Evolutionary conservation across 2,113 vertebrate species (phyloP).

Genomic region (Leptodactylus fuscus): DNA sequence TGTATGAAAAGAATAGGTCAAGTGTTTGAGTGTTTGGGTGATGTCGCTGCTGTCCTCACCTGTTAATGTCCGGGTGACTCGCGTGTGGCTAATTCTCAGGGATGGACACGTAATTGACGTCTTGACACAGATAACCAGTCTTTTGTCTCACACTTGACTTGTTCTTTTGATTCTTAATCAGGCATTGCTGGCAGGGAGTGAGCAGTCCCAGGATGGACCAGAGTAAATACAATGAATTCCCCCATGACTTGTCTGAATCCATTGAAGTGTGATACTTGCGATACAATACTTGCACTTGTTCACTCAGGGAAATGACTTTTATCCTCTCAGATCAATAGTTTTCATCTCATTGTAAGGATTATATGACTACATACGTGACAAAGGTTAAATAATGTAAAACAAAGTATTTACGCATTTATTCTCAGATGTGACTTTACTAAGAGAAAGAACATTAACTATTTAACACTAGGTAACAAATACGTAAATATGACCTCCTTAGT

Average conservation of each 20-base stretch:
- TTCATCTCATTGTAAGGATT: neutral
- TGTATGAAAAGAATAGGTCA: too few relatives aligned
- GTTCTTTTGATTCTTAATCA: slow-evolving; percentile 12
- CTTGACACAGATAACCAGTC: slow-evolving; percentile 26
- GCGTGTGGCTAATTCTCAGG: neutral
- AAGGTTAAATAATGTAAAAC: neutral
- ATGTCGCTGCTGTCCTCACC: too few relatives aligned
- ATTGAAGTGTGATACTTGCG: neutral
- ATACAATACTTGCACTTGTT: neutral
- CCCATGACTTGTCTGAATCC: neutral
- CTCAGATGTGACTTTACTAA: too few relatives aligned
- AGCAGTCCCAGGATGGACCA: neutral
- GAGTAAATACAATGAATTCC: neutral
- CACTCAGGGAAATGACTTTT: slow-evolving; percentile 5
- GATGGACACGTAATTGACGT: slow-evolving; percentile 1
- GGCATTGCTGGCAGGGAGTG: neutral
- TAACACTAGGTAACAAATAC: too few relatives aligned
- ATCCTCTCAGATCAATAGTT: neutral
- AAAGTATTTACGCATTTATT: too few relatives aligned
- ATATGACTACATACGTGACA: neutral
- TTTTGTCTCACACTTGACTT: slow-evolving; percentile 21
- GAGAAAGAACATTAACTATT: too few relatives aligned
- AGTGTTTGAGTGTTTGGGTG: too few relatives aligned
- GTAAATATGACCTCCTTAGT: too few relatives aligned
- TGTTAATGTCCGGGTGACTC: neutral